These are phyloP conservation scores for Nysson spinosus DNA, from an alignment of 2,888 invertebrate genomes.

Conservation along the genomic window DNA sequence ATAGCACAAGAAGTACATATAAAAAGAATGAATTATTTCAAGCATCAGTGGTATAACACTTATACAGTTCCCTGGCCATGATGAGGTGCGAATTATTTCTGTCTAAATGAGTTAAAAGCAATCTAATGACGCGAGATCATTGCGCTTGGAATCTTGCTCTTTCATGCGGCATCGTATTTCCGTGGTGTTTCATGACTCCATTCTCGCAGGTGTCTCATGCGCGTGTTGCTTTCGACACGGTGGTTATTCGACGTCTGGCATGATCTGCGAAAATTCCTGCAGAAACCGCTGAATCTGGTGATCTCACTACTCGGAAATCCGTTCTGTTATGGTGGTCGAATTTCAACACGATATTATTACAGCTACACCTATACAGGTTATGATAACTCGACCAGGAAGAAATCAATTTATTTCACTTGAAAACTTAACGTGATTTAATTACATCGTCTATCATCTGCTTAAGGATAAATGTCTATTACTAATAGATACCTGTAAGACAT, in stretches of 20 bases:
- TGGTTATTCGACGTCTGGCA: constrained; percentile 24
- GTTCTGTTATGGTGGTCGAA: constrained; percentile 3
- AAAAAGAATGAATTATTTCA: no score
- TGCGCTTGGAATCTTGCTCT: neutral
- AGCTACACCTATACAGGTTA: no score
- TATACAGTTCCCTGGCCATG: no score
- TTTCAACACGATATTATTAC: neutral
- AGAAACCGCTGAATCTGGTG: constrained; percentile 22
- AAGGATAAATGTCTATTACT: constrained; percentile 17
- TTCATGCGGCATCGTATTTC: neutral
- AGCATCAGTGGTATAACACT: no score
- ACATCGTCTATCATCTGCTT: constrained; percentile 31
- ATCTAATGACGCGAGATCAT: neutral
- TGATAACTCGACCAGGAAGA: neutral
- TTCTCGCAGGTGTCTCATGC: neutral
- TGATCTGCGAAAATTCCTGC: constrained; percentile 36
- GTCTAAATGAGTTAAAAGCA: neutral
- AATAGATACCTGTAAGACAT: constrained; percentile 33
- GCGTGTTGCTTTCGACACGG: constrained; percentile 24
- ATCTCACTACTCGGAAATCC: constrained; percentile 10
- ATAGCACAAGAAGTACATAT: no score
- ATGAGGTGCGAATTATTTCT: no score
- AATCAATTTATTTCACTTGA: constrained; percentile 22
- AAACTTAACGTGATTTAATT: constrained; percentile 37
- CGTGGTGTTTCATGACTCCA: neutral